phyloP scores from a whole-genome alignment of 2,797 vertebrate genomes.

The Hephaestus fuliginosus region DNA sequence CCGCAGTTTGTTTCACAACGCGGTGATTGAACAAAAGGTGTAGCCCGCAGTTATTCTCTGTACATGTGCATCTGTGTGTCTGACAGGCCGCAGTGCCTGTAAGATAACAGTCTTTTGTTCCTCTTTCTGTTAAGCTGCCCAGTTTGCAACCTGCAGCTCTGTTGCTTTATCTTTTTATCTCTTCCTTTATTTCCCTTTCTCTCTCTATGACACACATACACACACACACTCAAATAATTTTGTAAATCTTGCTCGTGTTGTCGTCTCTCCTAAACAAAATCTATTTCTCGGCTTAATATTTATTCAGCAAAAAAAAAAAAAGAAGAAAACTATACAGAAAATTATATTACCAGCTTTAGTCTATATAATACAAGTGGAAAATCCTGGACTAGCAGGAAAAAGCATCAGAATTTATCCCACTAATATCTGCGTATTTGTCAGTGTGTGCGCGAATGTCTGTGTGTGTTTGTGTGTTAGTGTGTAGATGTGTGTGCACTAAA shows the following conservation, averaged over 20 bases:
- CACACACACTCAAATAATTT: slow-evolving; percentile 23
- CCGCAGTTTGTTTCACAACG: slow-evolving; percentile 54
- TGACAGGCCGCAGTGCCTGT: slow-evolving; percentile 49
- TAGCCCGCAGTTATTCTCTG: slow-evolving; percentile 71
- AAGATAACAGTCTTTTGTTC: slow-evolving; percentile 71
- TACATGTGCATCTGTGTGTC: slow-evolving; percentile 53
- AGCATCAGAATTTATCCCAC: slow-evolving; percentile 8
- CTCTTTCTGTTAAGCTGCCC: slow-evolving; percentile 65
- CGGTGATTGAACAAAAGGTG: slow-evolving; percentile 63
- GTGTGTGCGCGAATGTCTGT: background rate
- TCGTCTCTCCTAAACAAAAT: slow-evolving; percentile 37
- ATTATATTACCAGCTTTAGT: background rate
- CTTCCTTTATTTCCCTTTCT: slow-evolving; percentile 40
- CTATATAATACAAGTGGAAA: background rate
- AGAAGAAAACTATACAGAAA: background rate
- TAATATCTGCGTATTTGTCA: slow-evolving; percentile 14
- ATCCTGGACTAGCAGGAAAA: slow-evolving; percentile 8
- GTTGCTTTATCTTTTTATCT: slow-evolving; percentile 60
- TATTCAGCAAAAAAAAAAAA: slow-evolving; percentile 12
- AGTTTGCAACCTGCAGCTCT: slow-evolving; percentile 73
- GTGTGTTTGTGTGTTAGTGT: background rate
- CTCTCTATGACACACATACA: slow-evolving; percentile 9
- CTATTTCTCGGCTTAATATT: slow-evolving; percentile 1
- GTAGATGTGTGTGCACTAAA: slow-evolving; percentile 34
- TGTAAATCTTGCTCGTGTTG: slow-evolving; percentile 19